Evolutionary conservation across 2,113 vertebrate genomes (phyloP), one percentile per base, ranked within the genome.

Genomic region (Willisornis vidua): DNA sequence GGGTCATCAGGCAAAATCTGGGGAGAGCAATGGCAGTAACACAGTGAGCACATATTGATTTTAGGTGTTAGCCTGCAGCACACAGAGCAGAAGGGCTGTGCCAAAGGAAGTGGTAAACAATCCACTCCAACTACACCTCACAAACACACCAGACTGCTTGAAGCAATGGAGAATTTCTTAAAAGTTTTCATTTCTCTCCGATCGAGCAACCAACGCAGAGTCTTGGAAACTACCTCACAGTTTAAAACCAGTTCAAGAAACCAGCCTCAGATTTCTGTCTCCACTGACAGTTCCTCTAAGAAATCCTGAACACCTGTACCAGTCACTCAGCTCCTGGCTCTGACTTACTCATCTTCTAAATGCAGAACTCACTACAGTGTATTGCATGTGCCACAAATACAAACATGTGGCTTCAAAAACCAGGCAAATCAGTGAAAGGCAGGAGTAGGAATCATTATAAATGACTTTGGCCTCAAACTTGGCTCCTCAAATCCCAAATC

Each of bases 1-100:
- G 99, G 99, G 97, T 99, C 99, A 87, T 99, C 99, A 92, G 99
- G 99, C 77, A 99, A 98, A 95, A 99, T 99, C 99, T 99, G 96
- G 93, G 93, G 63, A 91, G 66, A 75, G 90, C 89, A 94, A 87
- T 6, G 22, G 48, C 2, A 85, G 33, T 37, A 65, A 31, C 45
- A 88, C 24, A 84, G 29, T 80, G 6, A 88, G 28, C 11, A 86
- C 2, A 3, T 28, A 58, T 14, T 18, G 43, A 39, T 6, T 84
- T 89, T n/a, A 86, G 23, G 22, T 45, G 20, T 26, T 46, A 86
- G 35, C 9, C 43, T 63, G 24, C 28, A 67, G n/a, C 26, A 92
- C 20, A 33, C 1, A 23, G 37, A 62, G 78, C 25, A 92, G 49
- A 70, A 85, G 54, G 55, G 14, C 26, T 70, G 14, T 0, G 0